Base-by-base conservation (phyloP, 2,797 vertebrate genomes). In the Ctenopoma kingsleyae region DNA sequence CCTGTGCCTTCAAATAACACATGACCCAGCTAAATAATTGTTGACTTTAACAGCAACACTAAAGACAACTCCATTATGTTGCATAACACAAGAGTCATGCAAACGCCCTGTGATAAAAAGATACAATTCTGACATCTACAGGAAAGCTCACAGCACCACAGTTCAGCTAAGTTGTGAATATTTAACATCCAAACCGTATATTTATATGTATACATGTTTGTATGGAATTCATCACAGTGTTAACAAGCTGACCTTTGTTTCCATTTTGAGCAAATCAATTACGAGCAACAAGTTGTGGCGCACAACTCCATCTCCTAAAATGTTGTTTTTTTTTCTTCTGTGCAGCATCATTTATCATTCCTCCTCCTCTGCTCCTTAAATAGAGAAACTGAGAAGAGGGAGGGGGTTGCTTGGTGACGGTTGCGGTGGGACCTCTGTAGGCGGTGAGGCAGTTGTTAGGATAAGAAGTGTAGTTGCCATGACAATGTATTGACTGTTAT, bases 351-450 rank as follows among this genome's bases (percentile, higher is more conserved):
- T 85, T 89, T 84, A 67, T 82, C 70, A 89, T 87, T 87, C 81
- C 85, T 82, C 87, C 88, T 87, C 85, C 82, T 90, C 86, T 81
- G 71, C 85, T 88, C 89, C 92, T 91, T 87, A 93, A 93, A 93
- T 90, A 92, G 90, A 90, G 82, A 88, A 84, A 68, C 75, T 43
- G 67, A 83, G 83, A 81, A 78, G 78, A 81, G 82, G 88, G 89
- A 88, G 86, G 89, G 89, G 89, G 91, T 92, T 93, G 92, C 91
- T 78, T 90, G 85, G 92, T 90, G 90, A 93, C 78, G 78, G 93
- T 94, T 94, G 92, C 93, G 44, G 90, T 89, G 90, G 87, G 87
- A 91, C 90, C 82, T 82, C 78, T 82, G 92, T 93, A 86, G 93
- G 92, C 67, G 90, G 82, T 27, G 76, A 93, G 88, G 90, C 86